Conservation (phyloP, 2,797 vertebrate genomes). For the Argya squamiceps region DNA sequence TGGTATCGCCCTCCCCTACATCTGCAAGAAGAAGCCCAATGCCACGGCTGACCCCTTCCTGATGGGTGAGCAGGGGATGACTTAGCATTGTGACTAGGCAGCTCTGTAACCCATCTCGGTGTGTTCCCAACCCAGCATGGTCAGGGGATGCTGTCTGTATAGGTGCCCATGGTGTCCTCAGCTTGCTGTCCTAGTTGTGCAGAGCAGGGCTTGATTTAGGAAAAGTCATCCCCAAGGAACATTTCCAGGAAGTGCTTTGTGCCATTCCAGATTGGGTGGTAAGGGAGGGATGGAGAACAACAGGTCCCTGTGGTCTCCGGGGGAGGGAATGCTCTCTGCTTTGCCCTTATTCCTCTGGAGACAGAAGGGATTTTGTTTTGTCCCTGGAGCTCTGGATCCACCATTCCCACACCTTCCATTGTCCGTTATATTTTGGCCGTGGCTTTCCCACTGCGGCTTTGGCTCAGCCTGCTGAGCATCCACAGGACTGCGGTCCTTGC, state of each 20-base stretch:
- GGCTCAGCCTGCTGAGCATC: neutral
- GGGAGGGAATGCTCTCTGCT: neutral
- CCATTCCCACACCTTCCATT: rapidly evolving
- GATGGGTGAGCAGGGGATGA: conserved; percentile 73
- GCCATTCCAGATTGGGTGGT: neutral
- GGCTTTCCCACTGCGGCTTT: neutral
- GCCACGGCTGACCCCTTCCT: conserved; percentile 83
- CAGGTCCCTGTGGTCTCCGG: rapidly evolving
- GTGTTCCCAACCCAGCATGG: rapidly evolving
- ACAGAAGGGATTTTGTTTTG: neutral
- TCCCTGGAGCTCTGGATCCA: neutral
- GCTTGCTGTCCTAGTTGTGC: neutral
- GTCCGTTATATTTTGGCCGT: rapidly evolving
- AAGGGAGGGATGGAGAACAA: neutral
- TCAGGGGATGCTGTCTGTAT: neutral
- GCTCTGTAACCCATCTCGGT: rapidly evolving
- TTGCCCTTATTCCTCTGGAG: neutral
- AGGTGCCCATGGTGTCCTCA: neutral
- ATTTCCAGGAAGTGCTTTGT: rapidly evolving
- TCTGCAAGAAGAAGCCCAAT: conserved; percentile 95
- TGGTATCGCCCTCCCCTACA: conserved; percentile 89
- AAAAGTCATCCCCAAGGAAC: neutral
- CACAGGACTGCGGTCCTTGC: rapidly evolving
- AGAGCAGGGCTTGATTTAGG: neutral
- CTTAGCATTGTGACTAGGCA: neutral